Evolutionary conservation across 2,113 vertebrate genomes (phyloP).

Genomic region (Rhombomys opimus): DNA sequence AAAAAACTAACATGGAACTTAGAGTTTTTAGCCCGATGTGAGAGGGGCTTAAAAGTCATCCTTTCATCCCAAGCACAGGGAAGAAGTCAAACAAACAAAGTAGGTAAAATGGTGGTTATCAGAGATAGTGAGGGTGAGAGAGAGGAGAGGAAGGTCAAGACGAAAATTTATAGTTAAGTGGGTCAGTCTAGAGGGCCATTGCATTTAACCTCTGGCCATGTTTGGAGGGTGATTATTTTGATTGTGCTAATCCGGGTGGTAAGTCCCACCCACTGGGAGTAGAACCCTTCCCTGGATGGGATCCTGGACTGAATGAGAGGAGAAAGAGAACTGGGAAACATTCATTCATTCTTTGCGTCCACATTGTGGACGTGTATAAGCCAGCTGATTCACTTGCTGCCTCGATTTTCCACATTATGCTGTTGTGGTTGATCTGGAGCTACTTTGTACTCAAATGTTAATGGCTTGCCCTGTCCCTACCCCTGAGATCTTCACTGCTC

Average conservation of each 20-base stretch:
- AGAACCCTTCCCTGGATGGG: background rate
- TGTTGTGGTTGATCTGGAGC: no score
- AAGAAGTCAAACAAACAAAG: background rate
- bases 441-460: no score
- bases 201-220: background rate
- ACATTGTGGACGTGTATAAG: background rate
- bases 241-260: background rate
- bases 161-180: background rate
- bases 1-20: background rate
- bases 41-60: background rate
- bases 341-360: background rate
- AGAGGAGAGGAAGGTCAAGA: background rate
- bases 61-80: background rate
- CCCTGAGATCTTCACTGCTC: no score
- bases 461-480: no score
- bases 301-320: background rate
- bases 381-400: background rate
- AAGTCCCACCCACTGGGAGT: background rate
- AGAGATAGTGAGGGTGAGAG: background rate
- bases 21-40: background rate
- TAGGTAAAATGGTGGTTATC: background rate
- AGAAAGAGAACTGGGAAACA: background rate
- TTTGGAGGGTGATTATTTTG: background rate
- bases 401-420: background rate
- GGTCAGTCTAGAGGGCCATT: background rate